Evolutionary conservation across 2,888 invertebrate genomes (phyloP), one percentile per base, ranked within the genome.

Genomic region (Xestia sexstrigata): DNA sequence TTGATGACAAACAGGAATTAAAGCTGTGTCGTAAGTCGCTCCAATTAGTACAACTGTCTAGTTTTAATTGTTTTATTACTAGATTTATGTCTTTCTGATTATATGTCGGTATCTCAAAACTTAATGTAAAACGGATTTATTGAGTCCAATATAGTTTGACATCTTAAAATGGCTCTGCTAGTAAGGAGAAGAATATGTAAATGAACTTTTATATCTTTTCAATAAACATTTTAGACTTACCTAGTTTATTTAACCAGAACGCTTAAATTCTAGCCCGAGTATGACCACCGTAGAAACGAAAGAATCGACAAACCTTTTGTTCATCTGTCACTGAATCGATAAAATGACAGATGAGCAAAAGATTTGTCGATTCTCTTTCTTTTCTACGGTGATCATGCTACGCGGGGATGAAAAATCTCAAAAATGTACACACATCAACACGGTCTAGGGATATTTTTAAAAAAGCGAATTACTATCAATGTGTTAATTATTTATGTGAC

Each of bases 21-120:
- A 88, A 79, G 62, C 47, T 20, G 71, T 83, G 77, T 81, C 52
- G 78, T 81, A 85, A 88, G 74, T 20, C 60, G 76, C 47, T 73
- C 80, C 71, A 87, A 89, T 89, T 82, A 87, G 74, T 72, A 42
- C 62, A 74, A n/a, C 49, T 62, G 71, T 74, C 74, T 45, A 70
- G 52, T 67, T 74, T 81, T 63, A 66, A 66, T 79, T 68, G n/a
- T 78, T 79, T 77, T 78, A 76, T 70, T 52, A n/a, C 69, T 30
- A 58, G 63, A 76, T 85, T 81, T 85, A 81, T 82, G 8, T 30
- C 7, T 69, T 79, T 47, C 58, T 63, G 52, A 70, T 67, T 52
- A 49, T 23, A 73, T 26, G 30, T 65, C 42, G 62, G 20, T 30
- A 13, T 71, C 15, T 42, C n/a, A 49, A 78, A 69, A 49, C 47